These are phyloP conservation scores for Hyppa rectilinea DNA, from an alignment of 2,888 invertebrate genomes.

Conservation along the genomic window DNA sequence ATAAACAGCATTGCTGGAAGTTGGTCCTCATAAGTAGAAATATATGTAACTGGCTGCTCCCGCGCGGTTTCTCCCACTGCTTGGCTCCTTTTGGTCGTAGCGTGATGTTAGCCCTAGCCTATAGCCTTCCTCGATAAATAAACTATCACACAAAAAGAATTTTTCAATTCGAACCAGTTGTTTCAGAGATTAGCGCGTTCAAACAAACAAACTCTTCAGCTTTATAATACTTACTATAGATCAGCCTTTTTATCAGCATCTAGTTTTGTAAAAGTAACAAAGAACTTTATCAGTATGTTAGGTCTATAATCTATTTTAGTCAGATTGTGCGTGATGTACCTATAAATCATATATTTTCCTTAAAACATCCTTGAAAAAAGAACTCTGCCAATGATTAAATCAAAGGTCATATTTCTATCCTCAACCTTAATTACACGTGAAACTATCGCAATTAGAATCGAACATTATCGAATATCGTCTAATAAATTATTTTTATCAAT, in stretches of 20 bases:
- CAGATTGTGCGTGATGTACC: background rate
- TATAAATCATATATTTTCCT: background rate
- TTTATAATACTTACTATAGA: too few relatives aligned
- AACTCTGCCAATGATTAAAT: constrained; percentile 11
- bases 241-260: background rate
- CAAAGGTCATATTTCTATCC: background rate
- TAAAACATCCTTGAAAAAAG: background rate
- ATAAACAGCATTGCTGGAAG: background rate
- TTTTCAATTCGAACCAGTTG: too few relatives aligned
- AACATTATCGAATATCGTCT: background rate
- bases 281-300: background rate
- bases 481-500: constrained; percentile 6
- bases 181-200: too few relatives aligned
- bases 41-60: too few relatives aligned
- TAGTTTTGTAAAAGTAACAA: background rate
- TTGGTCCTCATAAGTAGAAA: background rate
- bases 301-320: background rate
- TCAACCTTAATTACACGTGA: constrained; percentile 16
- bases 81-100: too few relatives aligned
- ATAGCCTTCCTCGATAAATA: too few relatives aligned
- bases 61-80: too few relatives aligned
- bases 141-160: too few relatives aligned
- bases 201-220: too few relatives aligned
- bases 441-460: constrained; percentile 8
- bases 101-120: too few relatives aligned